Base-by-base conservation (phyloP, 2,113 vertebrate genomes). In the Heterochromis multidens region DNA sequence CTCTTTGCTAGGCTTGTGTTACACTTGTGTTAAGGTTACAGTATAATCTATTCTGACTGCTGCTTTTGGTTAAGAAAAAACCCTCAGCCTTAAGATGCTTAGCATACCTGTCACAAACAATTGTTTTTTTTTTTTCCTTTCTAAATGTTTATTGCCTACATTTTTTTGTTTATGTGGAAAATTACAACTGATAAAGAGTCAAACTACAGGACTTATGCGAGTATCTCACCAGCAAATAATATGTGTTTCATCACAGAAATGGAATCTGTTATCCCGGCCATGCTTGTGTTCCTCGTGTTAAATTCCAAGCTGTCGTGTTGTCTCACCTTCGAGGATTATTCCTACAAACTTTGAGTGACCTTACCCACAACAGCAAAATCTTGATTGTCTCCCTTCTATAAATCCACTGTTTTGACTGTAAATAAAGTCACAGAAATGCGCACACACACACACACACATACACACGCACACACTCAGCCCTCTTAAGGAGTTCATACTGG, bases 11-110 rank as follows among this genome's bases (percentile, higher is more conserved):
- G 89, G 88, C 90, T 94, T 93, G 80, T 85, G 93, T 94, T 94
- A 91, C 92, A 87, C 83, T 49, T 67, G 81, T 89, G 87, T 92
- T 93, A 93, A 90, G 89, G 90, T 92, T 94, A 91, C 90, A 91
- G 84, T 84, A 79, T 86, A 76, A 88, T 86, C 87, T 72, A 31
- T 70, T 83, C 40, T 61, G 80, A 43, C 54, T 72, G 70, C 72
- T 61, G 31, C 54, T 72, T 27, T 58, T 23, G 3, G 40, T 79
- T 61, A 79, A 80, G 29, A 37, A 79, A 72, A 65, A 56, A 37
- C 16, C 19, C 49, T 52, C 5, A 35, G 9, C 17, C 7, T 76
- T 63, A 8, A 58, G 81, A 79, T 52, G 7, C 57, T 49, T 17
- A 63, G 54, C 43, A 31, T 29, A 43, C 46, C 25, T 31, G 43